Conservation (phyloP, 2,797 vertebrate species). For the Gambusia yucatana region DNA sequence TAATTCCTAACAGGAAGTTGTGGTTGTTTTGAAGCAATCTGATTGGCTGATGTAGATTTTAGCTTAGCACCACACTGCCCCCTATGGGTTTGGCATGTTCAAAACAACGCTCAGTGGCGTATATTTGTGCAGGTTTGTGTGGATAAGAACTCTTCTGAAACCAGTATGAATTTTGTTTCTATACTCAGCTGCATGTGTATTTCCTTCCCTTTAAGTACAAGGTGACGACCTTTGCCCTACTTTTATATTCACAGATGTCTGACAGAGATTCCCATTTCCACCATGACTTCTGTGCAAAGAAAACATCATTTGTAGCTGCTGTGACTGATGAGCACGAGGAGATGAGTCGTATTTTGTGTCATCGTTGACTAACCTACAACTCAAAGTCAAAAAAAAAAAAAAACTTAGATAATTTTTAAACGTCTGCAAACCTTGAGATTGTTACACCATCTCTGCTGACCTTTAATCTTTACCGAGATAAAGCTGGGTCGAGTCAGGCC, state of each 20-base stretch:
- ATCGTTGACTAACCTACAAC: constrained; percentile 20
- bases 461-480: not conserved
- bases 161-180: too few species aligned
- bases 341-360: constrained; percentile 2
- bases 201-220: not conserved
- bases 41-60: too few species aligned
- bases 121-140: too few species aligned
- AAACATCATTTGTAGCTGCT: not conserved
- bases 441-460: not conserved
- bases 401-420: not conserved
- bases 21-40: too few species aligned
- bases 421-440: not conserved
- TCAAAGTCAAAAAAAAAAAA: not conserved
- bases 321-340: constrained; percentile 34
- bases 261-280: constrained; percentile 33
- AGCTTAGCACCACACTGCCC: too few species aligned
- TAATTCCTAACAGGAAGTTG: too few species aligned
- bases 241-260: not conserved
- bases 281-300: not conserved
- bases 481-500: not conserved
- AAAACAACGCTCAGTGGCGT: too few species aligned
- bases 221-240: not conserved
- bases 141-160: too few species aligned
- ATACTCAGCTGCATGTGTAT: not conserved
- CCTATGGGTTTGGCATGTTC: too few species aligned